Evolutionary conservation across 2,113 vertebrate species (phyloP).

Genomic region (Corythaixoides concolor): DNA sequence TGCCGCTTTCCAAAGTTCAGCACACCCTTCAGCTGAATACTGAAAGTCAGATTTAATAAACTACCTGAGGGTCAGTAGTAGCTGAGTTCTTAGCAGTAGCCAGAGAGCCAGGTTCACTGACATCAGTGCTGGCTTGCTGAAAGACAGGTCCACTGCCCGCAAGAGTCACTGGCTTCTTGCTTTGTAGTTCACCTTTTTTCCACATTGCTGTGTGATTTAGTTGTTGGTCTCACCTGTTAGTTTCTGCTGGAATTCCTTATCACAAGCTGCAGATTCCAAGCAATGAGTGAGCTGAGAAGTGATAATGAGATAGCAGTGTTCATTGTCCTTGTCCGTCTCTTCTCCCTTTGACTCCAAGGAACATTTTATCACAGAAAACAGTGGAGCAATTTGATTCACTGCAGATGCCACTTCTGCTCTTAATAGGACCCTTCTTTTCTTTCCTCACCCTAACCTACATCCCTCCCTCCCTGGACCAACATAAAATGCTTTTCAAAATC

Average conservation of each 20-base stretch:
- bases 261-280: not conserved
- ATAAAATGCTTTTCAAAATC: not conserved
- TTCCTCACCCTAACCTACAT: not conserved
- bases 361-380: not conserved
- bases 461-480: not conserved
- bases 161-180: not conserved
- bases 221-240: not conserved
- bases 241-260: not conserved
- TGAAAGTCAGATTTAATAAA: not conserved
- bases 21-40: not conserved
- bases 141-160: not conserved
- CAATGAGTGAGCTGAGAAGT: not conserved
- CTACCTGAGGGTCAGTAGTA: not conserved
- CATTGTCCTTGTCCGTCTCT: not conserved
- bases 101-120: not conserved
- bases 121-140: not conserved
- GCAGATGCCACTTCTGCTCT: not conserved
- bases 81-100: not conserved
- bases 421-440: not conserved
- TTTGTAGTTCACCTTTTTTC: not conserved
- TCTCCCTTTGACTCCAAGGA: not conserved
- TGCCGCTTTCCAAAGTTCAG: not conserved
- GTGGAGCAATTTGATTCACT: not conserved
- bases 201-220: not conserved
- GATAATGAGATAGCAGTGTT: not conserved